A percentile compares a stretch with the other conserved stretches of the same genome.
Conservation (phyloP, 2,797 vertebrate species). For the Orientallactaga sibirica region DNA sequence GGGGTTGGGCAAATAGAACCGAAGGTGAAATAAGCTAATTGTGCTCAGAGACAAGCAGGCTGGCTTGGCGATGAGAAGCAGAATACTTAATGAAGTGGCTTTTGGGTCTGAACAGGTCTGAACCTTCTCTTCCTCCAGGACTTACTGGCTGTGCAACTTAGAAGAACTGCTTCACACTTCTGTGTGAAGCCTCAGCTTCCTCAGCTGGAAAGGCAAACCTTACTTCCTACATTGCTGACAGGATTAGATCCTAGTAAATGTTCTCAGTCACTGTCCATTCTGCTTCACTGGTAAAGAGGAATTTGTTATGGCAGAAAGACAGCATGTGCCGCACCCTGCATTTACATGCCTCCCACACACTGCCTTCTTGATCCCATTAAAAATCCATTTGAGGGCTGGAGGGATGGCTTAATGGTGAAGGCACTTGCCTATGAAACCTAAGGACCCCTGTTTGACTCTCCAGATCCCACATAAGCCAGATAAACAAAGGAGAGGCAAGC, state of each 20-base stretch:
- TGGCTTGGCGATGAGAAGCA: not conserved
- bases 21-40: conserved; percentile 35
- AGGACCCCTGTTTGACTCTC: too few species aligned
- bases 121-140: not conserved
- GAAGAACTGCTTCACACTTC: not conserved
- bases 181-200: not conserved
- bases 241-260: not conserved
- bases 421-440: too few species aligned
- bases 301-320: not conserved
- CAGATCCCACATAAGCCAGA: too few species aligned
- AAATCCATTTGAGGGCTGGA: not conserved
- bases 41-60: not conserved
- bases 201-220: not conserved
- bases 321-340: not conserved
- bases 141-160: not conserved
- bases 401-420: too few species aligned
- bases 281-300: not conserved
- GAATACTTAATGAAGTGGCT: not conserved
- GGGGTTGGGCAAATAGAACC: not conserved
- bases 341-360: not conserved
- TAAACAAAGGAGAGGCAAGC: too few species aligned
- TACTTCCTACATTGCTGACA: not conserved
- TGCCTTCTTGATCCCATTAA: not conserved
- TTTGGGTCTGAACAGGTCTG: not conserved
- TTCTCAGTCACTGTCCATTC: not conserved